phyloP scores from a whole-genome alignment of 2,797 vertebrate genomes.

The Carapus acus region DNA sequence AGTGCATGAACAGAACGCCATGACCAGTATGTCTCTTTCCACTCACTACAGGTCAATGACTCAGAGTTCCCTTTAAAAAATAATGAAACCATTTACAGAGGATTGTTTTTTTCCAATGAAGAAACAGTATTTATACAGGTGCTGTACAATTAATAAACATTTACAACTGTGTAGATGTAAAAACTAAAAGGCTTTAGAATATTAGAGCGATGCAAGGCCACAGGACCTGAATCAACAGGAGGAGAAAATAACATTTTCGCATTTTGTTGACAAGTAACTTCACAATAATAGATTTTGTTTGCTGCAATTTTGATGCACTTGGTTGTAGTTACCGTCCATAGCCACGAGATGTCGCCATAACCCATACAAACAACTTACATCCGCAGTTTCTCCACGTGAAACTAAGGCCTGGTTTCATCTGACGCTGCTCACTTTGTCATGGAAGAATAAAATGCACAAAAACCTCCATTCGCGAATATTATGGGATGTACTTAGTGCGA shows the following conservation, averaged over 20 bases:
- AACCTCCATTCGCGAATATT: no score
- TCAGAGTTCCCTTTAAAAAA: slow-evolving; percentile 96
- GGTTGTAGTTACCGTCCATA: no score
- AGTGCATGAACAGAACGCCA: slow-evolving; percentile 80
- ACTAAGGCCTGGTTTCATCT: no score
- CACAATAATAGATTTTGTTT: no score
- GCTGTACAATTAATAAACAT: slow-evolving; percentile 99
- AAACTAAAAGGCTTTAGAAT: slow-evolving; percentile 67
- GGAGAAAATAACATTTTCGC: slow-evolving; percentile 68
- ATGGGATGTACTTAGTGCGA: slow-evolving; percentile 5
- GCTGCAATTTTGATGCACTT: no score
- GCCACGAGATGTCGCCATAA: slow-evolving; percentile 58
- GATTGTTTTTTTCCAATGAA: slow-evolving; percentile 74
- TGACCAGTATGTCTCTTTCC: slow-evolving; percentile 68
- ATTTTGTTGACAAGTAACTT: slow-evolving; percentile 47
- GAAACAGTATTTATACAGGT: slow-evolving; percentile 93
- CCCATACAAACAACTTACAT: slow-evolving; percentile 53
- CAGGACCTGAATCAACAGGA: slow-evolving; percentile 64
- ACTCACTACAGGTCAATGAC: slow-evolving; percentile 66
- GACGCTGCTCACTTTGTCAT: no score
- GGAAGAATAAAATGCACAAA: no score
- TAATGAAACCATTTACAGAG: slow-evolving; percentile 97
- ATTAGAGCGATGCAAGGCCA: slow-evolving; percentile 89
- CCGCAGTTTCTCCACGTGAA: no score
- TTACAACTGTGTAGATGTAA: slow-evolving; percentile 88